phyloP scores from a whole-genome alignment of 2,113 vertebrate species.

The Psittacula cyanocephala region DNA sequence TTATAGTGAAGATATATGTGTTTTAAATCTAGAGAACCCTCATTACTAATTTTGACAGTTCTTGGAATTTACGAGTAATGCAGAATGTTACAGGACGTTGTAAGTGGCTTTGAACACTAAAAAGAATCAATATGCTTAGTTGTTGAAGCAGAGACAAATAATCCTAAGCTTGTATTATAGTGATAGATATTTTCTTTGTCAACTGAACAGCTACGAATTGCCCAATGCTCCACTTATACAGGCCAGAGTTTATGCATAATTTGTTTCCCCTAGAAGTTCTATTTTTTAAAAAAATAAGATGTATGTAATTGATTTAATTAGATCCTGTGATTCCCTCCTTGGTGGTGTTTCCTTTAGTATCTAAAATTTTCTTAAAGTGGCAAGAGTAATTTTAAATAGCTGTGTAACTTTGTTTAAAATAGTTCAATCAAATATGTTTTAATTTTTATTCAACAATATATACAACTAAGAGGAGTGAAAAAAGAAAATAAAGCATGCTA shows the following conservation, averaged over 20 bases:
- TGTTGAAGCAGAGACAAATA: not conserved
- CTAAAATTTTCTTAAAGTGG: not conserved
- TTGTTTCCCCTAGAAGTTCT: not conserved
- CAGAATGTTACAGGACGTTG: not conserved
- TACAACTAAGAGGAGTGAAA: not conserved
- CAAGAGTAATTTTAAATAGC: conserved; percentile 14
- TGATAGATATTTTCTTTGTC: not conserved
- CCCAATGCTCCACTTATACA: not conserved
- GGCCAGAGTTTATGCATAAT: not conserved
- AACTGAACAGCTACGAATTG: not conserved
- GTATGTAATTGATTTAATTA: not conserved
- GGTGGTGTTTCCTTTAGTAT: not conserved
- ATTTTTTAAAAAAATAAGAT: not conserved
- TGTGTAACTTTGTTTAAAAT: not conserved
- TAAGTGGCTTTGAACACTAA: not conserved
- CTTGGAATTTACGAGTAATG: not conserved
- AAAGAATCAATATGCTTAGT: not conserved
- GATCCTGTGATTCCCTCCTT: not conserved
- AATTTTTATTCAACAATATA: not conserved
- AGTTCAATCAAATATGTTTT: not conserved
- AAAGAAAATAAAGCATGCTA: not conserved
- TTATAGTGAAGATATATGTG: not conserved
- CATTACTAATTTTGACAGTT: conserved; percentile 29
- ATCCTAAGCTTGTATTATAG: not conserved
- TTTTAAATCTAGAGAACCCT: not conserved